These are phyloP conservation scores for Hydropotes inermis DNA, from an alignment of 2,113 vertebrate genomes.

Conservation along the genomic window DNA sequence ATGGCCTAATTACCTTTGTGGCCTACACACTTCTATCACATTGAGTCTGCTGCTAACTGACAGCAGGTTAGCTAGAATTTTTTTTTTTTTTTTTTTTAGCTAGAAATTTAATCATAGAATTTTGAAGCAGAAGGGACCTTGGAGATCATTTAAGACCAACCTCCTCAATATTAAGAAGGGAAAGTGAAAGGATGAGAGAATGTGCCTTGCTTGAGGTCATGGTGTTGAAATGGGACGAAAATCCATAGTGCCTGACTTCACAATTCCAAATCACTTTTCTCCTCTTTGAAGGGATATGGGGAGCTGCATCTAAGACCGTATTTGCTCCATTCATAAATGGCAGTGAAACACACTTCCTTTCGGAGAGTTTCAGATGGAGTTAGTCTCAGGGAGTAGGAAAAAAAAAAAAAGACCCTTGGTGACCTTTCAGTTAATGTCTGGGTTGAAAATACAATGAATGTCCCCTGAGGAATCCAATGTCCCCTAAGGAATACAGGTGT, in stretches of 20 bases:
- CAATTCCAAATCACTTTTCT: not conserved
- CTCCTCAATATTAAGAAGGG: not conserved
- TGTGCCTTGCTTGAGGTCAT: not conserved
- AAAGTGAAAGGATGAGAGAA: not conserved
- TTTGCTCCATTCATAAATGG: not conserved
- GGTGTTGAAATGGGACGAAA: not conserved
- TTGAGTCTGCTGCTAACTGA: not conserved
- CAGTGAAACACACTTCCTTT: not conserved
- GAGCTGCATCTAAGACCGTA: not conserved
- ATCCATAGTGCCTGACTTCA: not conserved
- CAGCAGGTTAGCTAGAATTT: not conserved
- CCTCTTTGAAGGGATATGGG: not conserved
- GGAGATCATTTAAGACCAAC: conserved; percentile 61
- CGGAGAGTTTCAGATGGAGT: not conserved
- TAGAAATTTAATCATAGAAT: not conserved
- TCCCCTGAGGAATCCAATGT: not conserved
- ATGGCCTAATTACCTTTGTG: not conserved
- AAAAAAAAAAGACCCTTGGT: not conserved
- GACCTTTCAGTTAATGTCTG: not conserved
- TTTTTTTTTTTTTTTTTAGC: not conserved
- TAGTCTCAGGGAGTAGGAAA: not conserved
- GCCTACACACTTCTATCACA: not conserved
- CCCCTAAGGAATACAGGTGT: not conserved
- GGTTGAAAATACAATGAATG: not conserved
- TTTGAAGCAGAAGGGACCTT: conserved; percentile 65